These are phyloP conservation scores for Chlamydotis undulata DNA, from an alignment of 2,113 vertebrate species.

Conservation along the genomic window DNA sequence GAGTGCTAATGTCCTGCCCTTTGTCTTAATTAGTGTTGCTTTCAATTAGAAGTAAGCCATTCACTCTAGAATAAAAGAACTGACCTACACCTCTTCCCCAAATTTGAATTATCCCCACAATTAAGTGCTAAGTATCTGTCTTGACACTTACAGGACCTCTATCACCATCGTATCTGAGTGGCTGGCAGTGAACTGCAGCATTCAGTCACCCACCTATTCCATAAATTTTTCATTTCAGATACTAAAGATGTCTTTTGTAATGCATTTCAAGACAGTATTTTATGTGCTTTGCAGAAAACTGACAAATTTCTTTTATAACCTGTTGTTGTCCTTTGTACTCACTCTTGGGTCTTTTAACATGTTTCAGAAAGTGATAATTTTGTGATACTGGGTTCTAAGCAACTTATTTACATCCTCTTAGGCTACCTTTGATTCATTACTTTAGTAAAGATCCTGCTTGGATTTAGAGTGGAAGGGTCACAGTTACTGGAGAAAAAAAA, in stretches of 20 bases:
- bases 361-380: neutral
- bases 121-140: conserved; percentile 33
- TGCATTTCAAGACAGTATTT: conserved; percentile 43
- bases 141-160: conserved; percentile 26
- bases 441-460: neutral
- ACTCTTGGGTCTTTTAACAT: neutral
- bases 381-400: neutral
- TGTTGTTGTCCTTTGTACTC: neutral
- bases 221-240: conserved; percentile 55
- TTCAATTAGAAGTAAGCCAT: conserved; percentile 48
- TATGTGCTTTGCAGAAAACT: neutral
- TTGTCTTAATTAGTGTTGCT: conserved; percentile 55
- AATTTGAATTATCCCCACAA: conserved; percentile 50
- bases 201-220: conserved; percentile 26
- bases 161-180: conserved; percentile 9
- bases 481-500: neutral
- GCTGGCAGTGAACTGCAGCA: neutral
- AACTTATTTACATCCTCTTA: neutral
- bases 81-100: conserved; percentile 30
- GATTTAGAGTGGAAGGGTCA: neutral
- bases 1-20: conserved; percentile 20
- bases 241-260: conserved; percentile 44
- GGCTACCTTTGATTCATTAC: neutral
- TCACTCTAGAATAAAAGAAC: conserved; percentile 16
- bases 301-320: conserved; percentile 20